Conservation (phyloP, 1,140 invertebrate genomes). For the Diabrotica undecimpunctata region DNA sequence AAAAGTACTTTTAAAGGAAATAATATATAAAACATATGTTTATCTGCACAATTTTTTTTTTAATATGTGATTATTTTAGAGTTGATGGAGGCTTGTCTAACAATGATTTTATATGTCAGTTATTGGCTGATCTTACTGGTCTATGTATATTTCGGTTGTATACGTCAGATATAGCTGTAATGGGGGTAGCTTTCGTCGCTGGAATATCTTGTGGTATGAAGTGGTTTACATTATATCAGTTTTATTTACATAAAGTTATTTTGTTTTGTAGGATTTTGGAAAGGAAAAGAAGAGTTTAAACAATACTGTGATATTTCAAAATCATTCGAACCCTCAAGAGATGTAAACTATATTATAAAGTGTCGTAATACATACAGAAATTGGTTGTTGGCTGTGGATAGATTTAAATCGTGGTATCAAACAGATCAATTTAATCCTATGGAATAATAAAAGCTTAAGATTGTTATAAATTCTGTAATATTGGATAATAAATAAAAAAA, state of each 20-base stretch:
- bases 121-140: slow-evolving; percentile 76
- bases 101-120: slow-evolving; percentile 87
- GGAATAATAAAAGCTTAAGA: too few relatives aligned
- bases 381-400: slow-evolving; percentile 33
- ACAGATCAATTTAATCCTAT: too few relatives aligned
- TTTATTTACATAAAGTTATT: not conserved
- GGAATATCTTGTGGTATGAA: slow-evolving; percentile 69
- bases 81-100: slow-evolving; percentile 90
- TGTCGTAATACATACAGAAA: slow-evolving; percentile 16
- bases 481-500: too few relatives aligned
- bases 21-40: too few relatives aligned
- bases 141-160: slow-evolving; percentile 67
- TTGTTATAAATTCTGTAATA: too few relatives aligned
- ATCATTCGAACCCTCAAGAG: slow-evolving; percentile 56
- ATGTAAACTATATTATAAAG: slow-evolving; percentile 17
- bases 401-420: slow-evolving; percentile 34
- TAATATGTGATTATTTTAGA: slow-evolving; percentile 51
- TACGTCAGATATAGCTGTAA: slow-evolving; percentile 68
- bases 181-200: slow-evolving; percentile 77
- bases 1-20: too few relatives aligned
- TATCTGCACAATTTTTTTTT: not conserved
- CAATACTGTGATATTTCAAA: slow-evolving; percentile 57
- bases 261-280: slow-evolving; percentile 63
- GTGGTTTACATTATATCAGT: slow-evolving; percentile 15
- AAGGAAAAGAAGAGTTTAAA: slow-evolving; percentile 61